Base-by-base conservation (phyloP, 2,888 invertebrate genomes). In the Graphium colonna region DNA sequence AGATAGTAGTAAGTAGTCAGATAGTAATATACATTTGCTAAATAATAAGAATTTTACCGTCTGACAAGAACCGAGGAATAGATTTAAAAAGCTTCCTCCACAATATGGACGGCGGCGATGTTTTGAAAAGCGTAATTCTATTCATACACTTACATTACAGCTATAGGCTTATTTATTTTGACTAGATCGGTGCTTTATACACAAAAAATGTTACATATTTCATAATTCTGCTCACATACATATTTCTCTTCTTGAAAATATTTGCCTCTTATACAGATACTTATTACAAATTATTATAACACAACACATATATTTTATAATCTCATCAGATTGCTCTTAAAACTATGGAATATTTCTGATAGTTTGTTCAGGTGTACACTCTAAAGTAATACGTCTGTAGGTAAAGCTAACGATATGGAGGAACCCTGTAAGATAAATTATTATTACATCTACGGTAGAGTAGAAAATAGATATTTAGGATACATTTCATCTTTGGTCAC, bases 391-490 rank as follows among this genome's bases (percentile, higher is more conserved):
- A 87, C 84, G 83, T 87, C 76, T 78, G 80, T 83, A 77, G 78
- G 81, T 87, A 87, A 85, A 84, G 85, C 86, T 87, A 87, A 85
- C 86, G 88, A 89, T 89, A 89, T 89, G 88, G 80, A 82, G 86
- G 78, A 86, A 89, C 88, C 88, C 88, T 89, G 88, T 88, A 82
- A 81, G 80, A 84, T 77, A 82, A 83, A 77, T 78, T 61, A 79
- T 85, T n/a, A n/a, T n/a, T 79, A 80, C 71, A 67, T 74, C 82
- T 84, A 81, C 67, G 67, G 67, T 73, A 75, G 62, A 63, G 74
- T 76, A 77, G 76, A 83, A 82, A 79, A 79, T 78, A 83, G 72
- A 71, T 64, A 70, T 77, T 33, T 33, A 79, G 77, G 80, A 81
- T 80, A 79, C 69, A 70, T 67, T 67, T n/a, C 64, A 72, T 69